Conservation (phyloP, 2,797 vertebrate genomes). For the Oreochromis grahami region DNA sequence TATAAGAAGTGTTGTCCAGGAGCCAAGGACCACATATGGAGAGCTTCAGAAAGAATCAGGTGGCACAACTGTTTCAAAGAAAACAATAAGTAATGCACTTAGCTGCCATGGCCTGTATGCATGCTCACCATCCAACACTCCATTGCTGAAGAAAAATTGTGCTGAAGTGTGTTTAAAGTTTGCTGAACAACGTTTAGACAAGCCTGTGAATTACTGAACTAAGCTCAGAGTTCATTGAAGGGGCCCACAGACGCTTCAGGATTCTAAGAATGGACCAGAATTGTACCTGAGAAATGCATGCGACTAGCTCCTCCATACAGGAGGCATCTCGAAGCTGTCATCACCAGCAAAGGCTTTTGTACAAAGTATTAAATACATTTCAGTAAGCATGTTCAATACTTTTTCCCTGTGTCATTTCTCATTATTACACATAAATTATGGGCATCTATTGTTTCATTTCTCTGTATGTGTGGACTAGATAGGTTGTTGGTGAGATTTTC, state of each 20-base stretch:
- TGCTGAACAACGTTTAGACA: too few species aligned
- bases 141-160: too few species aligned
- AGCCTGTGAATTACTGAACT: too few species aligned
- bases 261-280: neutral
- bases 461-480: fast-evolving
- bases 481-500: neutral
- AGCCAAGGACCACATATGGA: too few species aligned
- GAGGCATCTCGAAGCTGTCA: neutral
- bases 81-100: too few species aligned
- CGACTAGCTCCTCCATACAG: neutral
- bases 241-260: neutral
- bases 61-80: too few species aligned
- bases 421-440: neutral
- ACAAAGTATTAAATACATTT: neutral
- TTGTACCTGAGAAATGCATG: neutral
- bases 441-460: neutral
- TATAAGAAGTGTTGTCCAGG: too few species aligned
- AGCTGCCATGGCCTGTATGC: too few species aligned
- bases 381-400: neutral
- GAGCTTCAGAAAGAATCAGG: too few species aligned
- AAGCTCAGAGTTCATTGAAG: too few species aligned
- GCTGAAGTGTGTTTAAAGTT: too few species aligned
- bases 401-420: neutral
- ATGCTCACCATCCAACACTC: too few species aligned
- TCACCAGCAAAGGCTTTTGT: neutral